These are phyloP conservation scores for Chymomyza caudatula DNA, from an alignment of 2,888 invertebrate species.

Conservation along the genomic window DNA sequence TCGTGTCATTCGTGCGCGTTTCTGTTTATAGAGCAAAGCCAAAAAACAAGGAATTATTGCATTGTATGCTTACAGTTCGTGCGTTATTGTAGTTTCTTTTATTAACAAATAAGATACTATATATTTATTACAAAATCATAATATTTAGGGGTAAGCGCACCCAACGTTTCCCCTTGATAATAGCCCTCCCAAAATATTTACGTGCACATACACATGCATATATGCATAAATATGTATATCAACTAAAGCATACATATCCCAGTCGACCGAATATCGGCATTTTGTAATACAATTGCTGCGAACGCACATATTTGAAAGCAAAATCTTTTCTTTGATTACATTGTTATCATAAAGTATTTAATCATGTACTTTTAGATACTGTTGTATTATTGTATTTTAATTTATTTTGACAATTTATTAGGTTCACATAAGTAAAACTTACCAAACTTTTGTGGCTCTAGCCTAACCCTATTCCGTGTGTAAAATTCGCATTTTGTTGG, in stretches of 20 bases:
- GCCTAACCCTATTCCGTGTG: no score
- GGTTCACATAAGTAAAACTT: no score
- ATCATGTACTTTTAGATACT: no score
- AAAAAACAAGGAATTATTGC: background rate
- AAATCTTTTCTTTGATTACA: no score
- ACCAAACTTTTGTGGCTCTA: no score
- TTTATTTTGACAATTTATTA: no score
- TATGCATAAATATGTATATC: background rate
- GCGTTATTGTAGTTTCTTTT: background rate
- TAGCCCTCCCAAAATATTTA: background rate
- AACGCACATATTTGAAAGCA: slow-evolving; percentile 23
- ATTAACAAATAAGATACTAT: slow-evolving; percentile 12
- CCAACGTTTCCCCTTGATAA: background rate
- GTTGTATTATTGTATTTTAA: no score
- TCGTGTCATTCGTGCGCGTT: background rate
- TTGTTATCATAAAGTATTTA: no score
- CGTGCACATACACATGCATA: background rate
- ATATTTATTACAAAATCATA: background rate
- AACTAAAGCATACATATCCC: slow-evolving; percentile 2
- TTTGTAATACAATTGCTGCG: no score
- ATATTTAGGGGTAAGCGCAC: background rate
- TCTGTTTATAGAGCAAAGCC: background rate
- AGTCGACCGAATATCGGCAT: slow-evolving; percentile 30
- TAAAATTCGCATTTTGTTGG: no score
- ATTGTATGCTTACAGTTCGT: background rate